A percentile compares a stretch with the other conserved stretches of the same genome.
These are phyloP conservation scores for Grantiella picta DNA, from an alignment of 2,113 vertebrate genomes.

Conservation along the genomic window DNA sequence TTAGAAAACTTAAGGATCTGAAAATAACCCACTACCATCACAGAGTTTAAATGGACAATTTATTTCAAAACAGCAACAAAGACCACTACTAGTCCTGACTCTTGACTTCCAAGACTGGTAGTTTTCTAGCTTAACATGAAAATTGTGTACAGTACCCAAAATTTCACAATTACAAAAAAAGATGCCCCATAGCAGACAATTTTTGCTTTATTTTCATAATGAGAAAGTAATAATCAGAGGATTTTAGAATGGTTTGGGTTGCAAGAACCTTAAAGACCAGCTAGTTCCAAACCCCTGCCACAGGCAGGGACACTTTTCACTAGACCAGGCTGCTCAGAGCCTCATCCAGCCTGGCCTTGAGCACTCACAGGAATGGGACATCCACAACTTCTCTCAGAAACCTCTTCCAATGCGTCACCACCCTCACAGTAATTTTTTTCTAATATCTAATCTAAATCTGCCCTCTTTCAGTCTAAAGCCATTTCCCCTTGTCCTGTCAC, in stretches of 20 bases:
- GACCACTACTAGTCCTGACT: background rate
- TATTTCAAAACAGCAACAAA: background rate
- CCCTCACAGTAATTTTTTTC: background rate
- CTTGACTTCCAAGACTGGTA: background rate
- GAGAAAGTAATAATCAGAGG: background rate
- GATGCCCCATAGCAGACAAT: accelerated
- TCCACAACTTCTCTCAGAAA: background rate
- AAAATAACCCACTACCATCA: background rate
- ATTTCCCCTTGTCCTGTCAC: background rate
- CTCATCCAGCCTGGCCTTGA: background rate
- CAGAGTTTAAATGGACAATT: background rate
- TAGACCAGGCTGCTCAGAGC: background rate
- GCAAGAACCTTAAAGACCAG: background rate
- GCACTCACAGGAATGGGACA: background rate
- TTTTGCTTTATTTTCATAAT: background rate
- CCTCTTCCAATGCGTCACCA: background rate
- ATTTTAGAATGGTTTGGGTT: background rate
- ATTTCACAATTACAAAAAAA: background rate
- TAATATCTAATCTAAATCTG: background rate
- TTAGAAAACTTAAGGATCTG: background rate
- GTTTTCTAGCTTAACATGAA: background rate
- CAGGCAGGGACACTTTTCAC: background rate
- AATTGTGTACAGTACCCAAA: background rate
- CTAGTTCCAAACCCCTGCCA: background rate
- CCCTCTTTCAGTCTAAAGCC: background rate